phyloP scores from a whole-genome alignment of 2,113 vertebrate species.

The Boleophthalmus pectinirostris region DNA sequence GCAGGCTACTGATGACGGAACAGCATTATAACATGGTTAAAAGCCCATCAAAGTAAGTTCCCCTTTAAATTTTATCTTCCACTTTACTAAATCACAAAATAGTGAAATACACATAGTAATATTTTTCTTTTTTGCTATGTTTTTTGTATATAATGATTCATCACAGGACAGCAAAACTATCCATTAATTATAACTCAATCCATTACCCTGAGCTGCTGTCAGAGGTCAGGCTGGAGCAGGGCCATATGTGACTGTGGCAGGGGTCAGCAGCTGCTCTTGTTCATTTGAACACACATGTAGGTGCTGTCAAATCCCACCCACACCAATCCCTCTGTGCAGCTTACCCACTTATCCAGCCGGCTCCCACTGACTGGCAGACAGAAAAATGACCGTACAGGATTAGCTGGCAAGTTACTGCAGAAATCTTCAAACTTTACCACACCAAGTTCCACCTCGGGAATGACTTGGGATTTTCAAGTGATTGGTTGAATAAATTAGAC shows the following conservation, averaged over 20 bases:
- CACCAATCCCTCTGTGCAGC: slow-evolving; percentile 25
- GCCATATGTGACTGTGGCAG: slow-evolving; percentile 27
- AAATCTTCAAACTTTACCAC: background rate
- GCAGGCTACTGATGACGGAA: no score
- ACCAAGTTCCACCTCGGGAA: background rate
- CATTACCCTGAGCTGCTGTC: slow-evolving; percentile 43
- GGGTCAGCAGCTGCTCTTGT: slow-evolving; percentile 11
- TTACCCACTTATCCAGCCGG: slow-evolving; percentile 32
- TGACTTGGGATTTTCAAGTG: background rate
- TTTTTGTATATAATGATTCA: background rate
- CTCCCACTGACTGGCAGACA: slow-evolving; percentile 11
- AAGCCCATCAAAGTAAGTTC: no score
- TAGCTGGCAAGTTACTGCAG: background rate
- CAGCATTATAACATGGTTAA: no score
- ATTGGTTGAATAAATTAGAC: background rate
- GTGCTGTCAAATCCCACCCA: slow-evolving; percentile 32
- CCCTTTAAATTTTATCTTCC: no score
- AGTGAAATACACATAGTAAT: no score
- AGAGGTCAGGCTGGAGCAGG: slow-evolving; percentile 32
- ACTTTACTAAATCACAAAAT: no score
- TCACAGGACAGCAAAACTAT: background rate
- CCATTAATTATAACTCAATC: background rate
- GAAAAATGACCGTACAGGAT: slow-evolving; percentile 14
- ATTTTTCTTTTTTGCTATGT: no score
- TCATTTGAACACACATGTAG: slow-evolving; percentile 22